phyloP scores from a whole-genome alignment of 2,888 invertebrate genomes.

The Agrotis segetum region DNA sequence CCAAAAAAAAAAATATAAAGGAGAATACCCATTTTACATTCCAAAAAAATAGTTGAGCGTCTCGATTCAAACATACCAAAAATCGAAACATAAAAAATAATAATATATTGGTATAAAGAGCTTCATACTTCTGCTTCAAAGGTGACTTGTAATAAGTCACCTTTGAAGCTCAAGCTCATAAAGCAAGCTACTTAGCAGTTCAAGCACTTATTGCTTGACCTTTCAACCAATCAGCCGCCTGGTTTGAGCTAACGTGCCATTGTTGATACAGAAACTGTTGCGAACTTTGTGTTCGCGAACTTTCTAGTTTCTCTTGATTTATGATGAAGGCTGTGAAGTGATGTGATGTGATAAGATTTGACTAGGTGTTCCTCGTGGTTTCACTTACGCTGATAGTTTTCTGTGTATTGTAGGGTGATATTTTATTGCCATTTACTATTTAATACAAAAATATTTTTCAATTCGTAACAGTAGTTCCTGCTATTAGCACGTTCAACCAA shows the following conservation, averaged over 20 bases:
- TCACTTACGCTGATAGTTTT: no score
- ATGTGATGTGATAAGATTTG: neutral
- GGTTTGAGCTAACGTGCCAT: slow-evolving; percentile 43
- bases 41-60: neutral
- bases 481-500: no score
- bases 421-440: no score
- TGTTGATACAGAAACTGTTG: slow-evolving; percentile 41
- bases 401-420: no score
- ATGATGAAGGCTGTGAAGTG: neutral
- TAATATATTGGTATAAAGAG: no score
- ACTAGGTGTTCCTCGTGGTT: no score
- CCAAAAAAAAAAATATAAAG: neutral
- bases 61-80: neutral
- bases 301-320: slow-evolving; percentile 48
- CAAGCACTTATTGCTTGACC: slow-evolving; percentile 29
- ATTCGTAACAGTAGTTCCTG: no score
- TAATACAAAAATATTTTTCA: no score
- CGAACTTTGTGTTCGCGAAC: slow-evolving; percentile 6
- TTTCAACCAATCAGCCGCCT: slow-evolving; percentile 36
- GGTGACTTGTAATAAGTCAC: neutral
- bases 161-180: slow-evolving; percentile 16
- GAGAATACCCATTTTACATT: neutral
- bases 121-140: no score
- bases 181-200: slow-evolving; percentile 15
- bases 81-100: no score